A percentile compares a stretch with the other conserved stretches of the same genome.
Evolutionary conservation across 1,140 invertebrate species (phyloP).

Genomic region (Drosophila persimilis): DNA sequence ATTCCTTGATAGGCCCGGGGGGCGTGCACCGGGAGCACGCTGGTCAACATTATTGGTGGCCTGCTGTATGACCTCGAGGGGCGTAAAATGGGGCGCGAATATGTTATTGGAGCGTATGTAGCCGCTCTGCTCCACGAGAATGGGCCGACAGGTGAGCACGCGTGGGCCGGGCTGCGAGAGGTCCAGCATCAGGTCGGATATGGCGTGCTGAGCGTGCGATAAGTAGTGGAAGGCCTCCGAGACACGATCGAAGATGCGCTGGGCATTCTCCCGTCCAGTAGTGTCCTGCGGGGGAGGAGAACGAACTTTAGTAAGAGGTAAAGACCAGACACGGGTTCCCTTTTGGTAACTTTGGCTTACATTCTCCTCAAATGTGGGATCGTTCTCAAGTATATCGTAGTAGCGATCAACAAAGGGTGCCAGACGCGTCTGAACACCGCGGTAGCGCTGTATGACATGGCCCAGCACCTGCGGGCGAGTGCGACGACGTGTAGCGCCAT

Average conservation of each 20-base stretch:
- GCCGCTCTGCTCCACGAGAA: conserved; percentile 88
- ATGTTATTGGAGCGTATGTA: conserved; percentile 82
- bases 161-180: conserved; percentile 88
- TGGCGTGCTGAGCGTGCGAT: conserved; percentile 93
- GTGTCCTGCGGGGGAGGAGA: conserved; percentile 76
- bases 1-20: neutral
- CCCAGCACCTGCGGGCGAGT: conserved; percentile 85
- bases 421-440: conserved; percentile 86
- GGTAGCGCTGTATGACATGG: conserved; percentile 85
- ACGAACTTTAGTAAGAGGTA: neutral
- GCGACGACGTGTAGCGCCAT: conserved; percentile 67
- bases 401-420: conserved; percentile 87
- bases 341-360: conserved; percentile 76
- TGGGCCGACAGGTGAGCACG: conserved; percentile 88
- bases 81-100: conserved; percentile 57
- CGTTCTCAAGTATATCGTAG: conserved; percentile 85
- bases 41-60: neutral
- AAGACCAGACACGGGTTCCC: neutral
- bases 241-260: conserved; percentile 88
- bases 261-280: conserved; percentile 84
- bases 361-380: conserved; percentile 84
- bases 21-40: neutral
- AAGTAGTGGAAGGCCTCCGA: conserved; percentile 92
- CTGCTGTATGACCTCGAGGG: conserved; percentile 29
- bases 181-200: conserved; percentile 93